A percentile compares a stretch with the other conserved stretches of the same genome.
phyloP scores from a whole-genome alignment of 2,113 vertebrate genomes.

The Saguinus midas region DNA sequence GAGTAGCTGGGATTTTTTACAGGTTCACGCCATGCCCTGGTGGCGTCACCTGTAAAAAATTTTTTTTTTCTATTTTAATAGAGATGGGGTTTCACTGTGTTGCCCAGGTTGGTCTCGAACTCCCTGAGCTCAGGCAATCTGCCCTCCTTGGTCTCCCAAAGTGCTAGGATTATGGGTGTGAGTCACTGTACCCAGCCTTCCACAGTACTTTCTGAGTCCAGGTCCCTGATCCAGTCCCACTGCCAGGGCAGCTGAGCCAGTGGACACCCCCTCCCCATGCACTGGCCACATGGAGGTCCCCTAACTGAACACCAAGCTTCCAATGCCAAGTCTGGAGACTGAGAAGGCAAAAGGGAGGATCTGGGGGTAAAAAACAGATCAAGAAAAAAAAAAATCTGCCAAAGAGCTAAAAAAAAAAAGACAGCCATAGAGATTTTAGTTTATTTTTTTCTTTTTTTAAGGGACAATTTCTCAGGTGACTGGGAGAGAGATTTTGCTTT shows the following conservation, averaged over 20 bases:
- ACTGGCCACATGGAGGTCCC: neutral
- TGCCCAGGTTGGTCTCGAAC: no score
- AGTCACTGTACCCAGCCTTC: no score
- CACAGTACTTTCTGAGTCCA: neutral
- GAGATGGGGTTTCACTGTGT: no score
- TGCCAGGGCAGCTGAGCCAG: neutral
- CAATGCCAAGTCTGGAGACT: neutral
- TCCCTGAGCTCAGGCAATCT: no score
- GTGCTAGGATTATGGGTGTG: no score
- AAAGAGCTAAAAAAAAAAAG: neutral
- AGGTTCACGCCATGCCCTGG: no score
- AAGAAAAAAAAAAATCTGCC: neutral
- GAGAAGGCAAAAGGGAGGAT: neutral
- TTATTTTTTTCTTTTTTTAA: conserved; percentile 47
- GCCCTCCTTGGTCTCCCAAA: no score
- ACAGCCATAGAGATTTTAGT: conserved; percentile 54
- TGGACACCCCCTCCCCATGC: neutral
- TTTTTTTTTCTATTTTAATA: no score
- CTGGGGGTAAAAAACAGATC: neutral
- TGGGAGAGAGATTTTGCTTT: conserved; percentile 65
- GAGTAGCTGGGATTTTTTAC: no score
- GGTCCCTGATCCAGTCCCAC: neutral
- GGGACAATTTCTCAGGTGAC: conserved; percentile 79
- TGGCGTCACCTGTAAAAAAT: no score
- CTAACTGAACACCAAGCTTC: neutral